phyloP scores from a whole-genome alignment of 2,888 invertebrate genomes.

The Aleiodes leptofemur region DNA sequence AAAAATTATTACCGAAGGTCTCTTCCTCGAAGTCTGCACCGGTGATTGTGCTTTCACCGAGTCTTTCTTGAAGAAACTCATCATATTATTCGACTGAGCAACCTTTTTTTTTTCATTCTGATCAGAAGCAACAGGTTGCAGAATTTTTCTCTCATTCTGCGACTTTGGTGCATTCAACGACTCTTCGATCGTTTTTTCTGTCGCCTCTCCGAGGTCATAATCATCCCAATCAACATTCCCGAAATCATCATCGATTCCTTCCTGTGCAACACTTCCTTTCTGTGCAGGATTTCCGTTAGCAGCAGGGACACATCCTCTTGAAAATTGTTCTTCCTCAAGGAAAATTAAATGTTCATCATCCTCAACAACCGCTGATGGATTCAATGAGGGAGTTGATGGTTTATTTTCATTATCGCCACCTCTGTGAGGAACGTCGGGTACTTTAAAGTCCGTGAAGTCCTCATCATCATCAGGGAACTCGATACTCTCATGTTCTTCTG shows the following conservation, averaged over 20 bases:
- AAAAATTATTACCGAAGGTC: too few species aligned
- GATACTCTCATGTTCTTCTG: constrained; percentile 42
- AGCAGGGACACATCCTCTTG: too few species aligned
- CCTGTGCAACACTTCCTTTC: not conserved
- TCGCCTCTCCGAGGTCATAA: not conserved
- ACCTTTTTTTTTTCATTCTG: too few species aligned
- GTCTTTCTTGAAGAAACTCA: too few species aligned
- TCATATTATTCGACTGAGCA: too few species aligned
- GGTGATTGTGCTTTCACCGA: too few species aligned
- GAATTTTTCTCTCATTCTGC: not conserved
- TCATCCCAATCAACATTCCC: constrained; percentile 7
- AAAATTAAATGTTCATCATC: not conserved
- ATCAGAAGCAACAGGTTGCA: not conserved
- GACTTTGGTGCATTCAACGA: not conserved
- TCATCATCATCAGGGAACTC: constrained; percentile 48
- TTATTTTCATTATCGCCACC: not conserved
- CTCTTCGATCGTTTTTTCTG: not conserved
- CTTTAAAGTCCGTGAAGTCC: constrained; percentile 14
- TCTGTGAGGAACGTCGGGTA: too few species aligned
- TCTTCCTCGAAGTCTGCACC: too few species aligned
- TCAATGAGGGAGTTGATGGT: not conserved
- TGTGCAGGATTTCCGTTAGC: too few species aligned
- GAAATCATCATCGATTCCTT: constrained; percentile 8
- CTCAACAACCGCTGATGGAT: not conserved
- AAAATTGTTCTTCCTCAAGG: not conserved